phyloP scores from a whole-genome alignment of 2,888 invertebrate genomes.

The Priocnemis perturbator region DNA sequence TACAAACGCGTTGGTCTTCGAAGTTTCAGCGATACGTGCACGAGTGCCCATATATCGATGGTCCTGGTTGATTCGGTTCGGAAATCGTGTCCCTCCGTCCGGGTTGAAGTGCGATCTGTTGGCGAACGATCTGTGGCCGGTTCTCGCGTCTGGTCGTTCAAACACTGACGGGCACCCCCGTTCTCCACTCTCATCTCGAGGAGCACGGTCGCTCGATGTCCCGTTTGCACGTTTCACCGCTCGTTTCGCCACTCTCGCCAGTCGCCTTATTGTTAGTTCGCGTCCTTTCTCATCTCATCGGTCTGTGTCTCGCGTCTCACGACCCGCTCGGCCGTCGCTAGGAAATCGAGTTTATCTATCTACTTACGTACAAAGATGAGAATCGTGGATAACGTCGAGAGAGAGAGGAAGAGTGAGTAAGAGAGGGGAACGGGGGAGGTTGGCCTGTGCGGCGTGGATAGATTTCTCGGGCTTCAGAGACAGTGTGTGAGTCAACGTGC shows the following conservation, averaged over 20 bases:
- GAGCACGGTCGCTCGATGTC: too few relatives aligned
- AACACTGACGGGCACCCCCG: background rate
- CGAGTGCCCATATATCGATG: slow-evolving; percentile 11
- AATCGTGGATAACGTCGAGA: slow-evolving; percentile 28
- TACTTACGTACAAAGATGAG: slow-evolving; percentile 50
- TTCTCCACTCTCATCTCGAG: background rate
- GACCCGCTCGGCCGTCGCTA: slow-evolving; percentile 14
- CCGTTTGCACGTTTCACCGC: slow-evolving; percentile 25
- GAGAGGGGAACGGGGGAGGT: background rate
- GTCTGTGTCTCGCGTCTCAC: slow-evolving; percentile 18
- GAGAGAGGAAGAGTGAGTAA: background rate
- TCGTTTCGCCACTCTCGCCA: too few relatives aligned
- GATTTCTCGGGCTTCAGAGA: background rate
- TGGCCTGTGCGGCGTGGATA: background rate
- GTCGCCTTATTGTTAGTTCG: slow-evolving; percentile 6
- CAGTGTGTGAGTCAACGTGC: background rate
- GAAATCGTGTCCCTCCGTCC: background rate
- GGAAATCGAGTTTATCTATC: slow-evolving; percentile 51
- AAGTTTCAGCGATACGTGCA: slow-evolving; percentile 16
- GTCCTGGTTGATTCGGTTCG: too few relatives aligned
- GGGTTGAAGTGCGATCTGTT: too few relatives aligned
- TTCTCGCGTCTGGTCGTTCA: background rate
- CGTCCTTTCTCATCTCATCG: slow-evolving; percentile 10
- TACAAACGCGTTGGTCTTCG: slow-evolving; percentile 50
- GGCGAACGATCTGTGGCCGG: background rate